Percentiles rank a stretch among this genome's conserved stretches.
Conservation (phyloP, 2,888 invertebrate genomes). For the Chirona hameri region DNA sequence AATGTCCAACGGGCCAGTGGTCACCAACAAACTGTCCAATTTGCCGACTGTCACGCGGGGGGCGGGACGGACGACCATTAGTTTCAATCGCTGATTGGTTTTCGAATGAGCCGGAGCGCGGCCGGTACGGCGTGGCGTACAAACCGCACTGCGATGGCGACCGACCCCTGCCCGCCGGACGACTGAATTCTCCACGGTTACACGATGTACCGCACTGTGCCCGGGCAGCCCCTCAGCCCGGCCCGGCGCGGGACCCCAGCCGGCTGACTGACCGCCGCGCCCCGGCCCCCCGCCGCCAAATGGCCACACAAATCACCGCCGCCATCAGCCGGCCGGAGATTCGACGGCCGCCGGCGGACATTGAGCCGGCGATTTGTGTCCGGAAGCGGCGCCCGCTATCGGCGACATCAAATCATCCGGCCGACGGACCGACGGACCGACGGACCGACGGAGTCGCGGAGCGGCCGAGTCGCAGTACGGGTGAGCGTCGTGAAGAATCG, state of each 20-base stretch:
- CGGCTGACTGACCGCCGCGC: background rate
- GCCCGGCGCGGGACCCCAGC: background rate
- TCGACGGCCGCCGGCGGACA: background rate
- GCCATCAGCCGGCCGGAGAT: background rate
- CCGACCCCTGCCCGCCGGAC: no score
- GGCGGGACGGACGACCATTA: background rate
- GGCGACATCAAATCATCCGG: conserved; percentile 3
- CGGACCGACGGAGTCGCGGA: background rate
- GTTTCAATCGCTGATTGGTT: conserved; percentile 28
- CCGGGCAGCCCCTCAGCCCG: background rate
- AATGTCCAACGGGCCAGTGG: conserved; percentile 27
- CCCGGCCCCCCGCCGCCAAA: background rate
- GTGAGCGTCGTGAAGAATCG: no score
- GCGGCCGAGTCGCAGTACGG: background rate
- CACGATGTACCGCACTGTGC: no score
- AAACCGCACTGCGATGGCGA: no score
- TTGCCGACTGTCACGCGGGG: conserved; percentile 11
- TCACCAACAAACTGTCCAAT: conserved; percentile 26
- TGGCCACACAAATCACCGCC: background rate
- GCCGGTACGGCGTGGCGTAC: background rate
- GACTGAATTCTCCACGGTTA: no score
- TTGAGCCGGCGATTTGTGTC: background rate
- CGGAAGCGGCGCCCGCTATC: background rate
- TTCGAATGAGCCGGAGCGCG: background rate
- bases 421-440: background rate